A percentile compares a stretch with the other conserved stretches of the same genome.
These are phyloP conservation scores for Berghia stephanieae DNA, from an alignment of 1,140 invertebrate genomes.

Conservation along the genomic window DNA sequence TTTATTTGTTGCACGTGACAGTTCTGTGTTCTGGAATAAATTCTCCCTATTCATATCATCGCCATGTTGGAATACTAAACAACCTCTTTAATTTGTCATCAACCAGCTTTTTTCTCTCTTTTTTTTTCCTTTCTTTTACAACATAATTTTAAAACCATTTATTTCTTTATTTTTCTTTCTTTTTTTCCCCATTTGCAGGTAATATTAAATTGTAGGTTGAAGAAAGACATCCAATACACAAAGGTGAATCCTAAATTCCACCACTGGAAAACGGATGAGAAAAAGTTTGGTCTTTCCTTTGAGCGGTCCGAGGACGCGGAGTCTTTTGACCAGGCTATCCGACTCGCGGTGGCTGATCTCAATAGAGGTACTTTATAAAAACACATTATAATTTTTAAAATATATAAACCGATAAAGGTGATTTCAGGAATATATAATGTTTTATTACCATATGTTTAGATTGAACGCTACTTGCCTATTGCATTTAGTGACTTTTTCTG, in stretches of 20 bases:
- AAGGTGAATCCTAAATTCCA: constrained; percentile 98
- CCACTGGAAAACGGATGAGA: constrained; percentile 95
- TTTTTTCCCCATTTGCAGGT: constrained; percentile 72
- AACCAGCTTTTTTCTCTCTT: background rate
- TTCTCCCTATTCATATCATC: too few relatives aligned
- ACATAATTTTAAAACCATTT: background rate
- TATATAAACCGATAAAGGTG: background rate
- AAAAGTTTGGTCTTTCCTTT: constrained; percentile 94
- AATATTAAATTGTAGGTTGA: constrained; percentile 92
- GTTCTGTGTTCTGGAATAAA: too few relatives aligned
- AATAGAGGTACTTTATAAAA: constrained; percentile 77
- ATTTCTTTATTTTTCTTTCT: background rate
- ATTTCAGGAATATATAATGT: background rate
- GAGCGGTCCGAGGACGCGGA: constrained; percentile 91
- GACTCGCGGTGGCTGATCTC: constrained; percentile 88
- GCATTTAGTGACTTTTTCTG: too few relatives aligned
- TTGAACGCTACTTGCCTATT: too few relatives aligned
- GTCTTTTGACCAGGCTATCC: constrained; percentile 92
- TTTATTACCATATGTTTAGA: background rate
- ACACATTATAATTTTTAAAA: background rate
- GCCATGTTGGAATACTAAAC: too few relatives aligned
- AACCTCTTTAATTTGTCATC: too few relatives aligned
- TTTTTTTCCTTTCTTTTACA: background rate
- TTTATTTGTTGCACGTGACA: too few relatives aligned
- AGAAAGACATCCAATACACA: constrained; percentile 96